Conservation (phyloP, 2,113 vertebrate genomes). For the Gopherus evgoodei region DNA sequence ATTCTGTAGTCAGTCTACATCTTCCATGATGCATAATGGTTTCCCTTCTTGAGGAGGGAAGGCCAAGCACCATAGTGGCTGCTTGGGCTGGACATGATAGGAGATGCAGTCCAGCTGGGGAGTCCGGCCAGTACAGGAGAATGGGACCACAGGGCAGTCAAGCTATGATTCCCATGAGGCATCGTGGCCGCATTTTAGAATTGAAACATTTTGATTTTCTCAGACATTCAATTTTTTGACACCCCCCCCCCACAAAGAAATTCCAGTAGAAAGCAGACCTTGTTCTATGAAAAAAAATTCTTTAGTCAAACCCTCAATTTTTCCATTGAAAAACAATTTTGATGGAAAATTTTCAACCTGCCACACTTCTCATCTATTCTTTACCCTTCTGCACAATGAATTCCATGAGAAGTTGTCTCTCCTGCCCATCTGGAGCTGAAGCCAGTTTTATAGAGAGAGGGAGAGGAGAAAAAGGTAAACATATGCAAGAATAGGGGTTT, state of each 20-base stretch:
- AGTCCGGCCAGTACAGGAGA: not conserved
- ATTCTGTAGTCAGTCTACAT: not conserved
- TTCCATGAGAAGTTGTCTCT: not conserved
- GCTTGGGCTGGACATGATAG: not conserved
- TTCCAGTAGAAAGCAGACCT: not conserved
- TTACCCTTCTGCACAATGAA: constrained; percentile 62
- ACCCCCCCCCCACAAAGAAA: not conserved
- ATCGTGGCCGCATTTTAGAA: not conserved
- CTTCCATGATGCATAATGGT: not conserved
- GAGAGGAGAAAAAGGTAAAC: constrained; percentile 68
- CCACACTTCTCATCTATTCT: constrained; percentile 2
- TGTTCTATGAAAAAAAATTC: not conserved
- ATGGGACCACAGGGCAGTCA: too few relatives aligned
- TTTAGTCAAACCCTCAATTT: not conserved
- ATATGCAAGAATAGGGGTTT: constrained; percentile 73
- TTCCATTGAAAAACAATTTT: not conserved
- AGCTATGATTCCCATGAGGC: not conserved
- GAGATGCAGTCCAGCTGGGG: not conserved
- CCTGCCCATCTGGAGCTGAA: constrained; percentile 40
- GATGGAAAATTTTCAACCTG: not conserved
- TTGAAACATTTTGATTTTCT: not conserved
- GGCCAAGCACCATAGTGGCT: not conserved
- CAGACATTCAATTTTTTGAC: not conserved
- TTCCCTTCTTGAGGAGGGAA: not conserved
- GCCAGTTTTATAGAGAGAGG: not conserved